phyloP scores from a whole-genome alignment of 2,797 vertebrate genomes.

The Neopelma chrysocephalum region DNA sequence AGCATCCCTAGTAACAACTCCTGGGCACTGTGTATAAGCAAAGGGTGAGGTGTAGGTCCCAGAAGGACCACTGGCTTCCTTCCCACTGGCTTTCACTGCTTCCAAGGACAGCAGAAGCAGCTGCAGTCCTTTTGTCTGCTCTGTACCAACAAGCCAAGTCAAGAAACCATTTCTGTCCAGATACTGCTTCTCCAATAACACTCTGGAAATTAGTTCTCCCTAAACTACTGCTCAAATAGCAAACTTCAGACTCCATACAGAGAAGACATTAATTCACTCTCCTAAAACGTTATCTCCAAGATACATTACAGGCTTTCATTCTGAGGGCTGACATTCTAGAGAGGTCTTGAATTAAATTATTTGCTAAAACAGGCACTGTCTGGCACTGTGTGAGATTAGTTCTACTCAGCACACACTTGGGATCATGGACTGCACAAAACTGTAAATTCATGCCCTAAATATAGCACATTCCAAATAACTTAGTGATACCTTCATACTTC shows the following conservation, averaged over 20 bases:
- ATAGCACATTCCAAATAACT: constrained; percentile 54
- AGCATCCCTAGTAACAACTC: neutral
- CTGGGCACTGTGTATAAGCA: neutral
- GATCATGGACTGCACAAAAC: constrained; percentile 56
- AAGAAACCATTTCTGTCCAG: neutral
- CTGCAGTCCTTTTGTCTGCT: neutral
- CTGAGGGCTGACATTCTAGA: constrained; percentile 33
- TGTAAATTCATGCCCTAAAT: constrained; percentile 51
- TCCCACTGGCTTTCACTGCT: neutral
- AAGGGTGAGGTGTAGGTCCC: neutral
- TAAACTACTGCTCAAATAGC: constrained; percentile 26
- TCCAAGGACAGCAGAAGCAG: constrained; percentile 3
- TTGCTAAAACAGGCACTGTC: constrained; percentile 62
- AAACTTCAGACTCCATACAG: constrained; percentile 33
- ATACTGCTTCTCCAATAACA: neutral
- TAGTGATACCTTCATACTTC: constrained; percentile 30
- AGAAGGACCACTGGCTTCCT: neutral
- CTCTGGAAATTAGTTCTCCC: constrained; percentile 11
- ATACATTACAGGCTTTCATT: constrained; percentile 35
- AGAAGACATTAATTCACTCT: neutral
- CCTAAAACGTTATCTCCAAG: constrained; percentile 17
- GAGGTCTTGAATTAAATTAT: constrained; percentile 64
- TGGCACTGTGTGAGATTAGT: constrained; percentile 31
- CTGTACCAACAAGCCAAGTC: neutral
- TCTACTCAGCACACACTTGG: constrained; percentile 11